Base-by-base conservation (phyloP, 2,888 invertebrate genomes). In the Rhagonycha fulva region DNA sequence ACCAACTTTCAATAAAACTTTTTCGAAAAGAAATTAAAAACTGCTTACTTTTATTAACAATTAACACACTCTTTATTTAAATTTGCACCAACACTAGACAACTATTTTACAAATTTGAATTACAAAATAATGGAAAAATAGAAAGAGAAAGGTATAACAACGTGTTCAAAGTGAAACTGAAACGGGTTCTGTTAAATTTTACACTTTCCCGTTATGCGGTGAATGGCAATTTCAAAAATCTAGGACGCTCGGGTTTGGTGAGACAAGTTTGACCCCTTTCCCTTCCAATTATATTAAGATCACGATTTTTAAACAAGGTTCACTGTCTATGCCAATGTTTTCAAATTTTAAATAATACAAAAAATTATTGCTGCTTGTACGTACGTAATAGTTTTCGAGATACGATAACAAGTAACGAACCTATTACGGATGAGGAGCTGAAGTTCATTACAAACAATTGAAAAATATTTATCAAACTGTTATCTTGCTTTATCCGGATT, bases 161-260 rank as follows among this genome's bases (percentile, higher is more conserved):
- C 74, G 76, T 71, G 75, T 74, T 71, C 74, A 68, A 73, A 77
- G 77, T 77, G 78, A 78, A 78, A 78, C 79, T 78, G 76, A 81
- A 81, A 81, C 80, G 78, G 78, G 79, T 81, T 80, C 80, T 81
- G 78, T 75, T 78, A 77, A 80, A 80, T 80, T 80, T 80, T 79
- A 80, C 81, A 80, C 80, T 81, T 80, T 81, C 81, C 80, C 81
- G 80, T 80, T 80, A 81, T 76, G 71, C 75, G 78, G 81, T 81
- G 81, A 81, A 81, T 79, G 81, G 81, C 79, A 77, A 79, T 81
- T 78, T 78, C 76, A 78, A 80, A 80, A 80, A 81, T 81, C 76
- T 81, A 81, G 81, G 81, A 78, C 81, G 78, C 75, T 81, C 79
- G 78, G 78, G 74, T 78, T 80, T 80, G 77, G 73, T 76, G 78